Evolutionary conservation across 2,113 vertebrate species (phyloP).

Genomic region (Mustelus asterias): DNA sequence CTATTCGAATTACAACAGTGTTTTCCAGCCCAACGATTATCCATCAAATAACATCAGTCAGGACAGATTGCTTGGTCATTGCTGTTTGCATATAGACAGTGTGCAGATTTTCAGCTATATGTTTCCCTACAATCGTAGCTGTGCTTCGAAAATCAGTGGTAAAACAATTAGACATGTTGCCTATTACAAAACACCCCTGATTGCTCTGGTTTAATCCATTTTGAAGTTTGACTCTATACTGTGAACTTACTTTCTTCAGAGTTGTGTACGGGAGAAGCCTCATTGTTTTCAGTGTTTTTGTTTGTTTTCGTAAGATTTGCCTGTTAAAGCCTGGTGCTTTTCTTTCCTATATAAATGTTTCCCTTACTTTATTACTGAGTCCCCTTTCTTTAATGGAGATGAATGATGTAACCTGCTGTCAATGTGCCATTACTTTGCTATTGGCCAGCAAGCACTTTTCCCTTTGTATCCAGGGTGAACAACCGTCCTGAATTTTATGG

Average conservation of each 20-base stretch:
- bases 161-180: background rate
- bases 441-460: background rate
- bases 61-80: background rate
- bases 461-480: background rate
- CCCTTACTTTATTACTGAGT: background rate
- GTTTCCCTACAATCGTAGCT: no score
- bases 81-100: background rate
- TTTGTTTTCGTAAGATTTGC: background rate
- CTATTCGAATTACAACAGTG: background rate
- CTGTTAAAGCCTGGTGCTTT: background rate
- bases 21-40: background rate
- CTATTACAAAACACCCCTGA: background rate
- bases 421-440: background rate
- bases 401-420: background rate
- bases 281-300: background rate
- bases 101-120: background rate
- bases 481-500: no score
- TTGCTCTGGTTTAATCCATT: background rate
- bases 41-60: background rate
- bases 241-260: background rate
- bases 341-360: background rate
- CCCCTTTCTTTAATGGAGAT: background rate
- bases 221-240: background rate
- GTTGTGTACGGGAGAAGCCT: background rate
- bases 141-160: background rate